phyloP scores from a whole-genome alignment of 2,113 vertebrate genomes.

The Dendrocopos noguchii region DNA sequence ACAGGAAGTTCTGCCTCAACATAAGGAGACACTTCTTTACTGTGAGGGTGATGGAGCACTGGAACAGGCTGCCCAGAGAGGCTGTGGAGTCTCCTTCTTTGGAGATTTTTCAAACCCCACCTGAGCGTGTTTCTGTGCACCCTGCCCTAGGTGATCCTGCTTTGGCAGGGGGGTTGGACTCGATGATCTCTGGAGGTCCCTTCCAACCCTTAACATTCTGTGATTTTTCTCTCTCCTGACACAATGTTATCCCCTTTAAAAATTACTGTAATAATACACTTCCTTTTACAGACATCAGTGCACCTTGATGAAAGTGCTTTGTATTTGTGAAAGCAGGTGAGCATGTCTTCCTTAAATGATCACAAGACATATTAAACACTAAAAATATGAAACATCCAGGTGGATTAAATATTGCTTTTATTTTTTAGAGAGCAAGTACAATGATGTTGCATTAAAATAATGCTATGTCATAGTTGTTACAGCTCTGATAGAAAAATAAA shows the following conservation, averaged over 20 bases:
- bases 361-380: not conserved
- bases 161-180: too few species aligned
- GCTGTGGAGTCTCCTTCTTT: too few species aligned
- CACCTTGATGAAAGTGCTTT: not conserved
- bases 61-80: too few species aligned
- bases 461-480: constrained; percentile 69
- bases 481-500: constrained; percentile 80
- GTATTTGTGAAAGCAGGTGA: not conserved
- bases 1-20: too few species aligned
- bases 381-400: constrained; percentile 30
- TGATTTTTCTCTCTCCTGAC: not conserved
- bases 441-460: constrained; percentile 70
- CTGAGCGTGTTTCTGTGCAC: too few species aligned
- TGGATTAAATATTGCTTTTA: constrained; percentile 61
- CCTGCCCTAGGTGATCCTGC: too few species aligned
- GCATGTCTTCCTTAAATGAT: not conserved
- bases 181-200: too few species aligned
- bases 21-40: too few species aligned
- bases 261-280: not conserved
- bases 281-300: not conserved
- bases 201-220: too few species aligned
- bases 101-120: too few species aligned
- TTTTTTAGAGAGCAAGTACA: constrained; percentile 70
- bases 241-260: not conserved
- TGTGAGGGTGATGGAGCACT: too few species aligned